phyloP scores from a whole-genome alignment of 35 echinoderm and acorn worm genomes.

The Apostichopus parvimensis region DNA sequence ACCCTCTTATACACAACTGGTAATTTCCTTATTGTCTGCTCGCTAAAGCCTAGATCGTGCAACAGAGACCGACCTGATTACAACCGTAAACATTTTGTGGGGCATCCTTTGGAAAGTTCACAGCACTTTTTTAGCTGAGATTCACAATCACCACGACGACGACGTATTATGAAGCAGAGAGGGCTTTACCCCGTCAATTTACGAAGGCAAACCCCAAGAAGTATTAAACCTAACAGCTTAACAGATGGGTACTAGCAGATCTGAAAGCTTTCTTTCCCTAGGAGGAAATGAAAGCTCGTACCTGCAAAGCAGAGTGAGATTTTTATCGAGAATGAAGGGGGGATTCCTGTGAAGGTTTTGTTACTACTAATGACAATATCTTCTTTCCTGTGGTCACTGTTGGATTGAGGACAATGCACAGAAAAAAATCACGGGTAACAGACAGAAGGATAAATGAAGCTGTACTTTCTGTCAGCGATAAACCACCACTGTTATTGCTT shows the following conservation, averaged over 20 bases:
- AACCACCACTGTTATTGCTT: too few relatives aligned
- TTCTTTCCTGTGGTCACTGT: too few relatives aligned
- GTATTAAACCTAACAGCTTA: neutral
- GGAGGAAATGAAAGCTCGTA: neutral
- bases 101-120: constrained; percentile 4
- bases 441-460: too few relatives aligned
- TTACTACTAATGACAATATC: too few relatives aligned
- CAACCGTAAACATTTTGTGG: neutral
- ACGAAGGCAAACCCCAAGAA: neutral
- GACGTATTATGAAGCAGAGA: neutral
- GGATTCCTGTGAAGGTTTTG: too few relatives aligned
- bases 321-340: neutral
- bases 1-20: neutral
- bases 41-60: neutral
- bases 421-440: too few relatives aligned
- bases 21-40: neutral
- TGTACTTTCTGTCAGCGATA: too few relatives aligned
- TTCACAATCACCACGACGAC: neutral
- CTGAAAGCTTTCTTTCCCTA: neutral
- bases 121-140: neutral
- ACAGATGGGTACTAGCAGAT: neutral
- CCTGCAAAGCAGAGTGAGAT: neutral
- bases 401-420: too few relatives aligned
- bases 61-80: neutral
- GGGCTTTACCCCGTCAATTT: neutral